phyloP scores from a whole-genome alignment of 2,797 vertebrate species.

The Bucorvus abyssinicus region DNA sequence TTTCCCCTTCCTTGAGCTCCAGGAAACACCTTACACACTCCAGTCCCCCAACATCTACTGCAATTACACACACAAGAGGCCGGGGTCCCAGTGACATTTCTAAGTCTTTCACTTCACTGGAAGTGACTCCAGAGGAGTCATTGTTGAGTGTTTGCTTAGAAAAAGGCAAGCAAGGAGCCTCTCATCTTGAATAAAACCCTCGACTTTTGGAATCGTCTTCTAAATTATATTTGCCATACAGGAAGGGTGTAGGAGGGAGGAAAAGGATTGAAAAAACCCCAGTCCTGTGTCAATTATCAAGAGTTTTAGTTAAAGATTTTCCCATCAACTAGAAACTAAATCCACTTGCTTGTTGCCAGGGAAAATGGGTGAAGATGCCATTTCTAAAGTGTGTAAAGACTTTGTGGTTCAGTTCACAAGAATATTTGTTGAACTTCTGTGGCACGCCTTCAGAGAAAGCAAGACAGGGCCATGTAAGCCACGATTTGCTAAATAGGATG shows the following conservation, averaged over 20 bases:
- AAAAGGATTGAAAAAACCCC: conserved; percentile 50
- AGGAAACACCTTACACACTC: not conserved
- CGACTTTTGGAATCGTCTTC: conserved; percentile 25
- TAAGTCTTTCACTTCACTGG: not conserved
- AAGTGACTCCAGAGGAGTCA: not conserved
- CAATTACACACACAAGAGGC: not conserved
- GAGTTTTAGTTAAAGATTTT: conserved; percentile 57
- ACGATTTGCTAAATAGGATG: conserved; percentile 70
- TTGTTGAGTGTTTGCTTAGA: not conserved
- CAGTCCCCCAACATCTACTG: not conserved
- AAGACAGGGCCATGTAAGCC: conserved; percentile 67
- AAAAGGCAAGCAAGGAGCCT: conserved; percentile 12
- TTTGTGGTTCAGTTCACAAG: conserved; percentile 68
- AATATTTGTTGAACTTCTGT: conserved; percentile 71
- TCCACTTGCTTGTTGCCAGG: conserved; percentile 37
- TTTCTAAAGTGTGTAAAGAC: conserved; percentile 61
- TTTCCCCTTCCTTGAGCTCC: not conserved
- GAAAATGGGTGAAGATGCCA: conserved; percentile 52
- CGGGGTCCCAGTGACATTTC: not conserved
- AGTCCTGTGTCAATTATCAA: conserved; percentile 42
- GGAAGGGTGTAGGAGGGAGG: conserved; percentile 41
- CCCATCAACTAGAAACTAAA: conserved; percentile 56
- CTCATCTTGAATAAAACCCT: conserved; percentile 30
- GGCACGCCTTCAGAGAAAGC: conserved; percentile 70
- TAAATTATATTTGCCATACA: conserved; percentile 42